A percentile compares a stretch with the other conserved stretches of the same genome.
These are phyloP conservation scores for Balaeniceps rex DNA, from an alignment of 2,113 vertebrate species.

Conservation along the genomic window DNA sequence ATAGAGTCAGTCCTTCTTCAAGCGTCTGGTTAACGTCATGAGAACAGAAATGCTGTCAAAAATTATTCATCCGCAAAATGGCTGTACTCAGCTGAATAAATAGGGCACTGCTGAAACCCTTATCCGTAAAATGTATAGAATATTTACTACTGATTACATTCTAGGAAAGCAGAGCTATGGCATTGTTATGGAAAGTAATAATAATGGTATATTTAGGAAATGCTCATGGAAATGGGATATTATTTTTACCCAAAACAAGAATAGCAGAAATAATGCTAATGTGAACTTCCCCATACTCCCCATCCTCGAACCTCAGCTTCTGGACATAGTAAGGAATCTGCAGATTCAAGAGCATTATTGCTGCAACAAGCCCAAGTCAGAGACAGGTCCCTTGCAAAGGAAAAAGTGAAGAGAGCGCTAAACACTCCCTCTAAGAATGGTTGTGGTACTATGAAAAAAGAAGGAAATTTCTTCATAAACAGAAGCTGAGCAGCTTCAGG, in stretches of 20 bases:
- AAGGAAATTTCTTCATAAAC: background rate
- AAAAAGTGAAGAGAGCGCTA: background rate
- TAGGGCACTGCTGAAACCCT: background rate
- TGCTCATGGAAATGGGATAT: background rate
- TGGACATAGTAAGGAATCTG: background rate
- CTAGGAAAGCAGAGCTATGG: background rate
- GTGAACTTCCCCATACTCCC: background rate
- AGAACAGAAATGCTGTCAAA: background rate
- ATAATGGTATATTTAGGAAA: background rate
- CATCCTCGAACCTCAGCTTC: background rate
- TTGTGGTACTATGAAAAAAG: background rate
- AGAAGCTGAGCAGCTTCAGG: background rate
- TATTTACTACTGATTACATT: background rate
- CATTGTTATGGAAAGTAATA: background rate
- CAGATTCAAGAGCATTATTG: background rate
- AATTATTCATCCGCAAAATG: background rate
- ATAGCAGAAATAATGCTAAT: background rate
- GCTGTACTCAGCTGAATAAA: background rate
- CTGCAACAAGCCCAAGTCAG: background rate
- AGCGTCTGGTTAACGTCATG: background rate
- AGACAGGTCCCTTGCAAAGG: background rate
- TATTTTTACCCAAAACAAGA: background rate
- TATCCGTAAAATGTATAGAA: background rate
- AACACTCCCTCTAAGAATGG: background rate
- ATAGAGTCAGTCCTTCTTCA: background rate